Percentiles rank a stretch among this genome's conserved stretches.
Evolutionary conservation across 2,797 vertebrate genomes (phyloP).

Genomic region (Octomys mimax): DNA sequence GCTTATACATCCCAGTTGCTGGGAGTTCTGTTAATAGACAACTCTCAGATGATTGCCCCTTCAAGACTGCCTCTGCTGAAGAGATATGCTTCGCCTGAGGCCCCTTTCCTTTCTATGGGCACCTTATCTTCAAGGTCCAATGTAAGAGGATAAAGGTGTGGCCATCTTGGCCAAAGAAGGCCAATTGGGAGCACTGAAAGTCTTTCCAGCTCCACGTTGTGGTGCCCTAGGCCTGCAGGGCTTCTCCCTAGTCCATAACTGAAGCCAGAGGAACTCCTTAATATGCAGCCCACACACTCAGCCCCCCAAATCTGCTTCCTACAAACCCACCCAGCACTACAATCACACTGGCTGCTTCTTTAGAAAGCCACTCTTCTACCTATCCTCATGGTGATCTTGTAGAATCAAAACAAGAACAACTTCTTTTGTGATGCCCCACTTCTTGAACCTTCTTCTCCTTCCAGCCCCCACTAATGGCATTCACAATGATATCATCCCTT

Average conservation of each 20-base stretch:
- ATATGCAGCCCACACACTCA: background rate
- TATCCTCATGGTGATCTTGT: background rate
- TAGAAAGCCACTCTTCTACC: background rate
- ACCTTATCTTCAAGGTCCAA: background rate
- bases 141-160: background rate
- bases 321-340: background rate
- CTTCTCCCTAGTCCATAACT: background rate
- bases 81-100: background rate
- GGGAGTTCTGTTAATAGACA: background rate
- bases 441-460: background rate
- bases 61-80: background rate
- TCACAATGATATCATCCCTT: background rate
- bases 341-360: background rate
- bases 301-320: background rate
- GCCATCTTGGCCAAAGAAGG: background rate
- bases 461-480: background rate
- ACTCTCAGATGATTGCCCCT: background rate
- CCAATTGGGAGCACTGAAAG: background rate
- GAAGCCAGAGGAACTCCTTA: background rate
- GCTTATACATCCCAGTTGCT: background rate
- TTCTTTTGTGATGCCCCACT: background rate
- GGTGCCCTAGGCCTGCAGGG: background rate
- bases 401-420: constrained; percentile 24
- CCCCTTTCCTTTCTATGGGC: background rate
- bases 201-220: background rate